Evolutionary conservation across 2,888 invertebrate species (phyloP).

Genomic region (Podabrus alpinus): DNA sequence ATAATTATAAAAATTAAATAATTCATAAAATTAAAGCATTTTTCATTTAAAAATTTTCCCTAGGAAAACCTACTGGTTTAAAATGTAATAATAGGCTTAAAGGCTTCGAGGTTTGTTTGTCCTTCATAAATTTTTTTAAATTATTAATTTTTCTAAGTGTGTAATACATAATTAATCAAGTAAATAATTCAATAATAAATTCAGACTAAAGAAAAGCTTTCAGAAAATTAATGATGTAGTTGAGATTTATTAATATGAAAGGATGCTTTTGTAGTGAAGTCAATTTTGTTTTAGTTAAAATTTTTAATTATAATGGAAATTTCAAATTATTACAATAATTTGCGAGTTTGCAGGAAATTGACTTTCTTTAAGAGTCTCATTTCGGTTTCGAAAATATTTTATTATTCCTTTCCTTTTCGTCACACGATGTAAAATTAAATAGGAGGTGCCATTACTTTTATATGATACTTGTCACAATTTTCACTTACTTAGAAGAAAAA

Average conservation of each 20-base stretch:
- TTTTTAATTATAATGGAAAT: background rate
- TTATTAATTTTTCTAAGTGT: background rate
- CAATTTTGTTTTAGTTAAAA: background rate
- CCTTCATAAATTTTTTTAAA: background rate
- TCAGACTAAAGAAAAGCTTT: constrained; percentile 11
- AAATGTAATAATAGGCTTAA: background rate
- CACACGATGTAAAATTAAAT: background rate
- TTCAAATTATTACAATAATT: constrained; percentile 21
- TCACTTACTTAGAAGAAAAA: background rate
- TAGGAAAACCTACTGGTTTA: background rate
- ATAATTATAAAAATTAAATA: background rate
- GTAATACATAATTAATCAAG: constrained; percentile 13
- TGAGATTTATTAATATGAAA: constrained; percentile 23
- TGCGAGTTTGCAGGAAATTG: background rate
- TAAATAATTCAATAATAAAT: constrained; percentile 6
- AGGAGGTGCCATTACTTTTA: background rate
- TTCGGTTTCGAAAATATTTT: background rate
- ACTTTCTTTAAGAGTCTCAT: background rate
- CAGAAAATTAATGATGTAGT: constrained; percentile 20
- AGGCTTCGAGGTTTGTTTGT: background rate
- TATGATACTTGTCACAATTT: background rate
- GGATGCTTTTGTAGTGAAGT: background rate
- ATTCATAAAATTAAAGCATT: too few species aligned
- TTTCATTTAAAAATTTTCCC: too few species aligned
- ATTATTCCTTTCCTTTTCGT: background rate